Evolutionary conservation across 2,797 vertebrate species (phyloP), one percentile per base, ranked within the genome.

Genomic region (Dermochelys coriacea): DNA sequence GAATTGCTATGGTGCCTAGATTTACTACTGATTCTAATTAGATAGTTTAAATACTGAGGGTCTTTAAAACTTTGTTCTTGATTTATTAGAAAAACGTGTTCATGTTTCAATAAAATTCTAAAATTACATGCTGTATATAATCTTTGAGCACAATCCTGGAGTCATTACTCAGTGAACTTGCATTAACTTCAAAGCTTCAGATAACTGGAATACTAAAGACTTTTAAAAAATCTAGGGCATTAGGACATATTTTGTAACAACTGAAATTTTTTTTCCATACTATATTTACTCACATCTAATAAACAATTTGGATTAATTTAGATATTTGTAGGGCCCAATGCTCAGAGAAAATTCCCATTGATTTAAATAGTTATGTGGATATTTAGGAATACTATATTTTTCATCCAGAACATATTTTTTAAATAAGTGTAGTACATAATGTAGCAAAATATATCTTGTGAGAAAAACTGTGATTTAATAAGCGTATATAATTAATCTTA

Each of bases 151-250:
- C 80, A 95, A 88, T 31, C 80, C 54, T 91, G 91, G 54, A 80
- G 47, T 88, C 54, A 54, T 85, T 87, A 78, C 71, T 91, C 64
- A 96, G 84, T 84, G 89, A 91, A 95, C 84, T 93, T 82, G 15
- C 84, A 5, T 23, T 92, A 90, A 88, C 54, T 91, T 89, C 81
- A 94, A 88, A 89, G 88, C 84, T 94, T 59, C 82, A 75, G 92
- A 89, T 88, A 47, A 47, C 1, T 92, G 52, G 54, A 91, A 85
- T 84, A 23, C 87, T 93, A 71, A 86, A 87, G 86, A 93, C 4
- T 79, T 23, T 54, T 12, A 80, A 89, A 95, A 89, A 77, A 94
- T 93, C 91, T 87, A 95, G 93, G 95, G 93, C 95, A 93, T 49
- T 88, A 87, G 82, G 57, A 93, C 93, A 79, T 93, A 93, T 94